Base-by-base conservation (phyloP, 2,797 vertebrate species). In the Parambassis ranga region DNA sequence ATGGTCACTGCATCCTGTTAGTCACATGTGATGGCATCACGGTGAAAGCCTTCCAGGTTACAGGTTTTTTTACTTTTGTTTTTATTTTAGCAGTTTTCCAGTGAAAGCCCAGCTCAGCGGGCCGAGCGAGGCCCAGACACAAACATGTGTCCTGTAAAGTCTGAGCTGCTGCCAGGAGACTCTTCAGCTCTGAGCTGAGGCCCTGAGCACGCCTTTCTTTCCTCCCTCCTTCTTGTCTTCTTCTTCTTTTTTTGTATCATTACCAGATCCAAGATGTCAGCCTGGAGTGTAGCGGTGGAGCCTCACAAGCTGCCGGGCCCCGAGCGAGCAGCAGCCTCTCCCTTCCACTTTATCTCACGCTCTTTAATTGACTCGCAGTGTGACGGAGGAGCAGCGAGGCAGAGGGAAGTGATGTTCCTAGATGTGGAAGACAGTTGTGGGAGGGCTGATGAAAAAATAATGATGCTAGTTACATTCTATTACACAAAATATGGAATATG, bases 381-480 rank as follows among this genome's bases (percentile, higher is more conserved):
- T 81, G 75, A 69, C 38, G 74, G 61, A 38, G 58, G 51, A 44
- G 64, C 35, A 3, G 56, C 38, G 36, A 41, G 28, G 16, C 46
- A 57, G 66, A 74, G 71, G 55, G 32, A 72, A 76, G 50, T 26
- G 71, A 84, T 87, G 76, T 85, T 87, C 82, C 72, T 83, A 42
- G 80, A 85, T 71, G 73, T 72, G 71, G 76, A 39, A 77, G 84
- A 79, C 75, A 67, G 82, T 71, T 69, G 88, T 73, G 80, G 83
- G 79, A 83, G 77, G 69, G 72, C 79, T 83, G 86, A 88, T 87
- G 86, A 87, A 88, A 88, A 80, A 85, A 75, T 89, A 85, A 88
- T 89, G 86, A 86, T 35, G 67, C 80, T 73, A 74, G 75, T 88
- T 84, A 82, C 77, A 73, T 87, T 86, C 77, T 81, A 85, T 86